A percentile compares a stretch with the other conserved stretches of the same genome.
phyloP scores from a whole-genome alignment of 2,888 invertebrate genomes.

The Gari tellinella region DNA sequence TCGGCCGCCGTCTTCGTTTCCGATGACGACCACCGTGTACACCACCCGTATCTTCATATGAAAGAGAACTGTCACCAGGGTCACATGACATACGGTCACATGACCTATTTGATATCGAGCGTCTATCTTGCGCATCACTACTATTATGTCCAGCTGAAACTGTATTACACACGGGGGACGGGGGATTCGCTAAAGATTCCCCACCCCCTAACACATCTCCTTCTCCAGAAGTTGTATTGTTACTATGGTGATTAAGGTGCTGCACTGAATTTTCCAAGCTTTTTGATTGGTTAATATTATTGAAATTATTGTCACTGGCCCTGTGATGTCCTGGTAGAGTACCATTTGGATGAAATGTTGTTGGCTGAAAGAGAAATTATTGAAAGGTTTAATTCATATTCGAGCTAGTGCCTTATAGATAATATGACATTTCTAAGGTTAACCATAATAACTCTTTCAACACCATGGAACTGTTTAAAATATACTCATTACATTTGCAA shows the following conservation, averaged over 20 bases:
- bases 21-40: constrained; percentile 69
- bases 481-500: no score
- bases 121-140: constrained; percentile 65
- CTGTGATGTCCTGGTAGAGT: constrained; percentile 64
- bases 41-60: constrained; percentile 65
- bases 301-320: constrained; percentile 75
- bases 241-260: constrained; percentile 51
- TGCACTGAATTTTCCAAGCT: constrained; percentile 64
- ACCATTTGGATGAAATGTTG: constrained; percentile 69
- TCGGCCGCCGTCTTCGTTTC: constrained; percentile 63
- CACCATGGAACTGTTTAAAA: no score
- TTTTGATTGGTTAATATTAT: constrained; percentile 71
- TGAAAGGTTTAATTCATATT: neutral
- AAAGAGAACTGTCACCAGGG: constrained; percentile 67
- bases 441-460: no score
- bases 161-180: constrained; percentile 56
- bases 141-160: constrained; percentile 65
- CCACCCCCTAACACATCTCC: constrained; percentile 62
- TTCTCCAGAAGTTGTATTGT: constrained; percentile 42
- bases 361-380: constrained; percentile 46
- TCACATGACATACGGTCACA: constrained; percentile 64
- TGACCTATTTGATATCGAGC: constrained; percentile 62
- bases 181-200: constrained; percentile 59
- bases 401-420: neutral
- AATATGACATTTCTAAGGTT: no score